Conservation (phyloP, 92 coral and sea anemone species). For the Porites rus region DNA sequence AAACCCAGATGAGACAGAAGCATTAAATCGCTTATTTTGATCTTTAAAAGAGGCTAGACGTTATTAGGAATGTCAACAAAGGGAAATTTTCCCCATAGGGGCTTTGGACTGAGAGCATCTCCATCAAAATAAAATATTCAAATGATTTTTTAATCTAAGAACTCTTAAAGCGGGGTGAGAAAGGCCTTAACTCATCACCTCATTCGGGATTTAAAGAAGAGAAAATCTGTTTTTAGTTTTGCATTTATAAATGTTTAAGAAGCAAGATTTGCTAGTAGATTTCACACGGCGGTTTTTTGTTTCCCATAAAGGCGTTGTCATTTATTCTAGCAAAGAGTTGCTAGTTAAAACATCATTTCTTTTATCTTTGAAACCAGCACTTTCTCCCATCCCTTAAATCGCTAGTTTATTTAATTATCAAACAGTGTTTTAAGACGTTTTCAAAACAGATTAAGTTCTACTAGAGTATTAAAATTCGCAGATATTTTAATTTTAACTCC, state of each 20-base stretch:
- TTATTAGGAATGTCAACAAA: constrained; percentile 28
- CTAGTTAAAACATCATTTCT: constrained; percentile 12
- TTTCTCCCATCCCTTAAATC: background rate
- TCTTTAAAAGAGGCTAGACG: constrained; percentile 12
- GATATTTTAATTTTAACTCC: constrained; percentile 22
- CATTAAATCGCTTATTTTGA: constrained; percentile 1
- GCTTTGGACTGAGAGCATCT: background rate
- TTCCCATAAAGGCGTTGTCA: background rate
- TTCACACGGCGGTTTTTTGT: background rate
- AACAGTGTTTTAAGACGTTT: background rate
- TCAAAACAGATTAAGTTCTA: background rate
- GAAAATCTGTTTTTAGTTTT: constrained; percentile 4
- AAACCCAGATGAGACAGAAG: background rate
- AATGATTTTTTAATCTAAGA: background rate
- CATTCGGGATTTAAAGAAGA: background rate
- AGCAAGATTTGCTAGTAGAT: constrained; percentile 2
- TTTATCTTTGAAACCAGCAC: background rate
- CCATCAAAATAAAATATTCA: background rate
- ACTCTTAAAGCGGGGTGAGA: background rate
- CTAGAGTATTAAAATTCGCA: background rate
- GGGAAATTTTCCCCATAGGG: constrained; percentile 1
- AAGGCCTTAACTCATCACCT: constrained; percentile 12
- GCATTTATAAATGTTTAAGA: background rate
- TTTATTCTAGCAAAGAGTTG: background rate
- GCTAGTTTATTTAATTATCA: background rate